A percentile compares a stretch with the other conserved stretches of the same genome.
These are phyloP conservation scores for Agonopterix alstromeriana DNA, from an alignment of 2,888 invertebrate genomes.

Conservation along the genomic window DNA sequence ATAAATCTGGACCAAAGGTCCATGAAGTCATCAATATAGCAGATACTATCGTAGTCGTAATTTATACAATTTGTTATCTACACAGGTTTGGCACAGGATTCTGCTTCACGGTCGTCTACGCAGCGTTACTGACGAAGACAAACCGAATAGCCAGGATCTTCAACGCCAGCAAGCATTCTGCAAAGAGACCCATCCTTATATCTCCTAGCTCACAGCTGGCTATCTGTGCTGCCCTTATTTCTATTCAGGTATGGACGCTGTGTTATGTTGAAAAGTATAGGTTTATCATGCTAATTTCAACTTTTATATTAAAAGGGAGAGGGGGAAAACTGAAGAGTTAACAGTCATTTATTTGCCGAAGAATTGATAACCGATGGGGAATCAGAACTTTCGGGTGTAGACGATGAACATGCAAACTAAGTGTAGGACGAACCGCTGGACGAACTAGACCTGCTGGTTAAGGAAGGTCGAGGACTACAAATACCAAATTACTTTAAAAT, in stretches of 20 bases:
- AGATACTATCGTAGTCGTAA: too few relatives aligned
- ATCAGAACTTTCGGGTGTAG: too few relatives aligned
- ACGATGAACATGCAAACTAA: too few relatives aligned
- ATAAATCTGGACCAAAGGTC: too few relatives aligned
- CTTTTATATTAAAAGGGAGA: background rate
- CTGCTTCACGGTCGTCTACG: slow-evolving; percentile 98
- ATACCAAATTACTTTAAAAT: too few relatives aligned
- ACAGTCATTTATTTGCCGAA: background rate
- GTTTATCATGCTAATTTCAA: background rate
- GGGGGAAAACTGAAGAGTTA: background rate
- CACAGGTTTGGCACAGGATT: slow-evolving; percentile 91
- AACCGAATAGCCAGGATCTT: slow-evolving; percentile 97
- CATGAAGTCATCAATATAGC: too few relatives aligned
- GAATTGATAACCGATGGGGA: background rate
- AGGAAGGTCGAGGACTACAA: too few relatives aligned
- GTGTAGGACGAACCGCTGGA: too few relatives aligned
- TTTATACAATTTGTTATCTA: too few relatives aligned
- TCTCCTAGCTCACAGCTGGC: slow-evolving; percentile 93
- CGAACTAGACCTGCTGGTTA: too few relatives aligned
- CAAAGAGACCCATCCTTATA: slow-evolving; percentile 95
- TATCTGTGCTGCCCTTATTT: slow-evolving; percentile 91
- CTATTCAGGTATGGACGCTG: slow-evolving; percentile 82
- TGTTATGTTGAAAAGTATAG: too few relatives aligned
- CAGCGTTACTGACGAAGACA: slow-evolving; percentile 97
- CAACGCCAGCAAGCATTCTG: slow-evolving; percentile 96